Evolutionary conservation across 2,113 vertebrate species (phyloP).

Genomic region (Clarias magur): DNA sequence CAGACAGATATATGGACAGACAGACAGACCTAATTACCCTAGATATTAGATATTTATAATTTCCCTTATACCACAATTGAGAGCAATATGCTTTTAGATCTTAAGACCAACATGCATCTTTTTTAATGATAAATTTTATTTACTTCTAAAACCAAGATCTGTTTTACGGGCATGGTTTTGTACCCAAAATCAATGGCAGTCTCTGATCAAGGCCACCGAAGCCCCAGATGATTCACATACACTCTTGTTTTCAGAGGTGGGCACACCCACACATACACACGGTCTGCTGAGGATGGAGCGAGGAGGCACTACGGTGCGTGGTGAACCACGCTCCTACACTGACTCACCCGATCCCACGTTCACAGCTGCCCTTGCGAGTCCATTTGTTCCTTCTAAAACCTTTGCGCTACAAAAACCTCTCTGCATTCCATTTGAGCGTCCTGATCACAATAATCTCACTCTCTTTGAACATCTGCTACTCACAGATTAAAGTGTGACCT

Average conservation of each 20-base stretch:
- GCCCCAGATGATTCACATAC: slow-evolving; percentile 3
- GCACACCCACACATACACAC: background rate
- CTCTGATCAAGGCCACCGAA: background rate
- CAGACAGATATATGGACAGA: no score
- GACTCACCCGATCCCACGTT: slow-evolving; percentile 49
- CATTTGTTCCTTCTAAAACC: slow-evolving; percentile 31
- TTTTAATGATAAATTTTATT: background rate
- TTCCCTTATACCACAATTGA: background rate
- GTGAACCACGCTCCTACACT: slow-evolving; percentile 28
- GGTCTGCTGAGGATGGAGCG: slow-evolving; percentile 28
- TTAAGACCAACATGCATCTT: background rate
- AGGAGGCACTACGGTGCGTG: slow-evolving; percentile 30
- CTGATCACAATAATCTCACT: slow-evolving; percentile 35
- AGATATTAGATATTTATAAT: no score
- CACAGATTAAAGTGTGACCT: slow-evolving; percentile 11
- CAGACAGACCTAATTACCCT: no score
- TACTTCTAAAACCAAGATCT: background rate
- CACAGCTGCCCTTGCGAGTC: slow-evolving; percentile 47
- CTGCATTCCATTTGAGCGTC: background rate
- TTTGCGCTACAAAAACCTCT: slow-evolving; percentile 9
- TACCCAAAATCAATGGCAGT: background rate
- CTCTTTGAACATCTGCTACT: slow-evolving; percentile 8
- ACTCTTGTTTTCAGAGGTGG: slow-evolving; percentile 20
- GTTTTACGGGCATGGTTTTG: background rate
- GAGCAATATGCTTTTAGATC: background rate